Evolutionary conservation across 1,140 invertebrate genomes (phyloP).

Genomic region (Drosophila novamexicana): DNA sequence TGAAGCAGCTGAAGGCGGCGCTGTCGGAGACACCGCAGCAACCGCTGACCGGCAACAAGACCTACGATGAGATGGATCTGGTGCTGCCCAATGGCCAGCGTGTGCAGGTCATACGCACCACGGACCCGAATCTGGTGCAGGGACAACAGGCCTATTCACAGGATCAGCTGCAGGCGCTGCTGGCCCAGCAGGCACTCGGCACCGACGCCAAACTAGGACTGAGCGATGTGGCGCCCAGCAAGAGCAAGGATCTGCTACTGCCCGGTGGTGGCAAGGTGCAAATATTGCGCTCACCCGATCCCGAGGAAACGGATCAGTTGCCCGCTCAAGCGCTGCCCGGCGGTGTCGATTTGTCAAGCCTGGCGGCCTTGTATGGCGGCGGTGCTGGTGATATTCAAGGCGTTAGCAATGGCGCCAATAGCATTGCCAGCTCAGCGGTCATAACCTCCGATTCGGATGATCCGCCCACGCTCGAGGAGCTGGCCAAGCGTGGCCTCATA

Average conservation of each 20-base stretch:
- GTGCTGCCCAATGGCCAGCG: constrained; percentile 90
- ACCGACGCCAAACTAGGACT: constrained; percentile 60
- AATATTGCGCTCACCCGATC: constrained; percentile 88
- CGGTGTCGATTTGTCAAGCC: constrained; percentile 73
- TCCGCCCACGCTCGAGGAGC: constrained; percentile 88
- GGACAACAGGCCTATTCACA: constrained; percentile 79
- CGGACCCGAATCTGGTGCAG: constrained; percentile 87
- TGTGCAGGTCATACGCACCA: constrained; percentile 89
- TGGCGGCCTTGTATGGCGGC: constrained; percentile 73
- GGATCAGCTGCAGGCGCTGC: constrained; percentile 70
- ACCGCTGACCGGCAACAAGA: constrained; percentile 86
- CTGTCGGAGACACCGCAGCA: constrained; percentile 88
- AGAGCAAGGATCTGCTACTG: constrained; percentile 88
- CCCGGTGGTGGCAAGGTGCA: constrained; percentile 90
- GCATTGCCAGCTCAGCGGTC: constrained; percentile 84
- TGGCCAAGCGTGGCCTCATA: constrained; percentile 89
- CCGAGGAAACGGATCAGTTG: constrained; percentile 68
- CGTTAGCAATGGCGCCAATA: constrained; percentile 75
- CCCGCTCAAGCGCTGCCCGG: constrained; percentile 64
- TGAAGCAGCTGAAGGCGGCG: constrained; percentile 90
- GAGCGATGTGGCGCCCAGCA: constrained; percentile 72
- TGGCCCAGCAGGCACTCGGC: constrained; percentile 72
- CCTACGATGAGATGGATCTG: constrained; percentile 90
- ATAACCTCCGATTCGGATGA: constrained; percentile 81
- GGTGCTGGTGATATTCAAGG: constrained; percentile 72